Evolutionary conservation across 2,888 invertebrate genomes (phyloP).

Genomic region (Serripes groenlandicus): DNA sequence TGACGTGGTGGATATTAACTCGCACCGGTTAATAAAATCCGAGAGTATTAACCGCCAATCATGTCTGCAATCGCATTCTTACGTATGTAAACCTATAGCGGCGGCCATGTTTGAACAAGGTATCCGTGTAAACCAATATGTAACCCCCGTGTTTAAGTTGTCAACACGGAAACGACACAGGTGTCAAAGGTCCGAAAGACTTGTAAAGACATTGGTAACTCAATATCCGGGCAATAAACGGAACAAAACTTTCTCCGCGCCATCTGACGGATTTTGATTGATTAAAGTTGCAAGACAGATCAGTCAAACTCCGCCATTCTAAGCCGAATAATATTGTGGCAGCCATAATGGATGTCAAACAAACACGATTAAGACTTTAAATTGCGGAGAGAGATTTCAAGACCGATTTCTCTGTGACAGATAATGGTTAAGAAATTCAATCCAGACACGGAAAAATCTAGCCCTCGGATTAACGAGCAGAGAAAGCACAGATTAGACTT

Average conservation of each 20-base stretch:
- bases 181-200: constrained; percentile 66
- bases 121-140: constrained; percentile 69
- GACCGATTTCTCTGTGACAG: constrained; percentile 59
- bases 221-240: constrained; percentile 62
- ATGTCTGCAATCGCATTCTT: constrained; percentile 24
- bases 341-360: constrained; percentile 63
- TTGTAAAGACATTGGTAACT: constrained; percentile 64
- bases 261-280: constrained; percentile 62
- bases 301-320: constrained; percentile 43
- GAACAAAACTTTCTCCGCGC: constrained; percentile 43
- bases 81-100: constrained; percentile 37
- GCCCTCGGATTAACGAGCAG: too few species aligned
- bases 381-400: constrained; percentile 61
- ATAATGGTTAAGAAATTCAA: constrained; percentile 59
- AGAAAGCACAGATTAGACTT: too few species aligned
- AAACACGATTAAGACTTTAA: constrained; percentile 67
- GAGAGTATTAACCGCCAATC: constrained; percentile 46
- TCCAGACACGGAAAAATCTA: too few species aligned
- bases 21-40: constrained; percentile 23
- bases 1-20: too few species aligned
- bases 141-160: constrained; percentile 70
- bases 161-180: constrained; percentile 65
- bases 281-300: constrained; percentile 59
- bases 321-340: constrained; percentile 68
- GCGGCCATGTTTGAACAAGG: constrained; percentile 66